Evolutionary conservation across 2,888 invertebrate species (phyloP), one percentile per base, ranked within the genome.

Genomic region (Conus canariensis): DNA sequence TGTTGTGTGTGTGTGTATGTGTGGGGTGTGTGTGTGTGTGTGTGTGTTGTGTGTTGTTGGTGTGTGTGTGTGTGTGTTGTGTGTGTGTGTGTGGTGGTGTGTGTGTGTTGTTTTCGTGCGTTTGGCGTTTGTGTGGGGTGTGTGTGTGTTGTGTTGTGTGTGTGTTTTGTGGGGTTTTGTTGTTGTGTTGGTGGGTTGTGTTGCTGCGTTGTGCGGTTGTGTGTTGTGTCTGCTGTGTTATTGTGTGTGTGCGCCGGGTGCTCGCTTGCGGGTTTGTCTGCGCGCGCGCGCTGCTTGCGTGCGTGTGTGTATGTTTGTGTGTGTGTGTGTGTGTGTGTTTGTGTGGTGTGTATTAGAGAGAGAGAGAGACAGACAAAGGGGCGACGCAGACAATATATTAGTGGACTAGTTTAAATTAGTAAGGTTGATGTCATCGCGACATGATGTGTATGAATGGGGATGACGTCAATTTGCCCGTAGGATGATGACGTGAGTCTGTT

Each of bases 401-500:
- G 22, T 70, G 70, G 0, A 22, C 0, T 70, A 8, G n/a, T n/a
- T 70, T 16, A 7, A 14, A 1, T 10, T 14, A 16, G 6, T 64
- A 14, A 64, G 12, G 16, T 60, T 70, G 19, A 19, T 14, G 19
- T 70, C 19, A 70, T 16, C 22, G 19, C 22, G 70, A 64, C 19
- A n/a, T 22, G 16, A 22, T 70, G 22, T 6, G 16, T 16, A 22
- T 70, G 70, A 22, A 5, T 70, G 16, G 22, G 0, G n/a, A 5
- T 70, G 64, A 64, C 16, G 64, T 16, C 64, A 64, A 7, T 64
- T 4, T 5, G 12, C 10, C 64, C 1, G 10, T 16, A 10, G 6
- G 64, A 64, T 64, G 10, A 64, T 64, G 64, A 64, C 5, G 64
- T 64, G 12, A 64, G 12, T 90, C 82, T 92, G 92, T 95, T 96